Percentiles rank a stretch among this genome's conserved stretches.
These are phyloP conservation scores for Drosophila trapezifrons DNA, from an alignment of 1,140 invertebrate species.

Conservation along the genomic window DNA sequence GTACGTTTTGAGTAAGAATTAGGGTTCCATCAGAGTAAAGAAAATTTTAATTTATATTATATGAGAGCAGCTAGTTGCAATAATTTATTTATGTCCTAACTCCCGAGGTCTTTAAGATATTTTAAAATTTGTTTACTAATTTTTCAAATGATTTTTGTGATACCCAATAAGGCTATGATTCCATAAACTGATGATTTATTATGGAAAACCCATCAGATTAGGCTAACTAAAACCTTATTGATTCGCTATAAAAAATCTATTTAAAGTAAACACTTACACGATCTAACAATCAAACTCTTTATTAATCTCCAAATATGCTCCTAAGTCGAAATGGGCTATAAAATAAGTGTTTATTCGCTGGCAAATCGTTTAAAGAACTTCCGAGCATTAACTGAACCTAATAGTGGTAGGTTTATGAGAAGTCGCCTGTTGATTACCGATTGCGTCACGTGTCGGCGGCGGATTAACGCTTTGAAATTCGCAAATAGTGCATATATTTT, in stretches of 20 bases:
- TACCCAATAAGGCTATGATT: not conserved
- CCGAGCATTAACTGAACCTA: constrained; percentile 7
- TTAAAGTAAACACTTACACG: not conserved
- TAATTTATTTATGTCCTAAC: no score
- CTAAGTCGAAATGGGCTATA: constrained; percentile 6
- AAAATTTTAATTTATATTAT: no score
- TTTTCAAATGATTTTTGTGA: not conserved
- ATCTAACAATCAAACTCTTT: constrained; percentile 2
- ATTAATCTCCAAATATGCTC: constrained; percentile 3
- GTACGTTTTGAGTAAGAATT: no score
- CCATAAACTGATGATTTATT: not conserved
- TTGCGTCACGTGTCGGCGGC: constrained; percentile 41
- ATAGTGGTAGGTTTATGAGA: constrained; percentile 1
- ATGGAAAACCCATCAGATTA: not conserved
- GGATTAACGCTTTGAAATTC: constrained; percentile 25
- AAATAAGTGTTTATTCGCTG: constrained; percentile 4
- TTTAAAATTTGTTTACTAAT: no score
- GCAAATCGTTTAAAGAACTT: not conserved
- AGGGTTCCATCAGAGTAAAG: no score
- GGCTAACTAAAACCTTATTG: no score
- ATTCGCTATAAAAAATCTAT: not conserved
- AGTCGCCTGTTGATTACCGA: constrained; percentile 32
- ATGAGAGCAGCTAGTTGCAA: no score
- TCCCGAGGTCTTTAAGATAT: no score
- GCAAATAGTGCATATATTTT: constrained; percentile 11